phyloP scores from a whole-genome alignment of 2,113 vertebrate species.

The Hirundichthys speculiger region DNA sequence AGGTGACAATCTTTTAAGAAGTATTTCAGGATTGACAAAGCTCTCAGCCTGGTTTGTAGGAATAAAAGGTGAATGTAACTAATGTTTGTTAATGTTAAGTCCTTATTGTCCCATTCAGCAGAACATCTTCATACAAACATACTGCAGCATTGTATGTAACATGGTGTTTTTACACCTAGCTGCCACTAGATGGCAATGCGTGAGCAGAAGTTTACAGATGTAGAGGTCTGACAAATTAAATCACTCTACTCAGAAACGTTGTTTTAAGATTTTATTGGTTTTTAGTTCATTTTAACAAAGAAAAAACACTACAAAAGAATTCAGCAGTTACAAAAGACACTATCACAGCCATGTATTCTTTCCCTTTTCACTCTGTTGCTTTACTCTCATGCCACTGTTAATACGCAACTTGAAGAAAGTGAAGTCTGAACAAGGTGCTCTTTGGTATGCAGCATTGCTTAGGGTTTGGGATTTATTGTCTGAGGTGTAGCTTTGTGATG shows the following conservation, averaged over 20 bases:
- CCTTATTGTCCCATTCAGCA: too few species aligned
- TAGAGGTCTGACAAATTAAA: not conserved
- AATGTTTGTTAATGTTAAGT: too few species aligned
- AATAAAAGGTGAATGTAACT: too few species aligned
- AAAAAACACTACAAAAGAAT: slow-evolving; percentile 18
- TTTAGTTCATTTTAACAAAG: slow-evolving; percentile 25
- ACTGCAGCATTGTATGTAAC: too few species aligned
- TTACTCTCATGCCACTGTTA: slow-evolving; percentile 24
- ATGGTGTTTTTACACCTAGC: not conserved
- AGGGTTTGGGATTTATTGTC: slow-evolving; percentile 8
- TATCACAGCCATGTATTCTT: not conserved
- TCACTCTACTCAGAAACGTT: not conserved
- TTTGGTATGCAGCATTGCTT: slow-evolving; percentile 32
- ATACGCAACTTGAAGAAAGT: not conserved
- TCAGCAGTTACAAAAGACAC: slow-evolving; percentile 44
- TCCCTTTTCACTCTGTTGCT: slow-evolving; percentile 8
- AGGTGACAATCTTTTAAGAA: too few species aligned
- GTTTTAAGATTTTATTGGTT: slow-evolving; percentile 32
- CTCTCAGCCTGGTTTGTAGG: too few species aligned
- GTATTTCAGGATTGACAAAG: too few species aligned
- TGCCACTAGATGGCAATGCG: not conserved
- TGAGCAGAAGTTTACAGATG: not conserved
- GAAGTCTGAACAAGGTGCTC: slow-evolving; percentile 10
- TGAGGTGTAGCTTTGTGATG: slow-evolving; percentile 19
- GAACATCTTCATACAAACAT: too few species aligned